Base-by-base conservation (phyloP, 2,888 invertebrate species). In the Pristionchus arcanus region DNA sequence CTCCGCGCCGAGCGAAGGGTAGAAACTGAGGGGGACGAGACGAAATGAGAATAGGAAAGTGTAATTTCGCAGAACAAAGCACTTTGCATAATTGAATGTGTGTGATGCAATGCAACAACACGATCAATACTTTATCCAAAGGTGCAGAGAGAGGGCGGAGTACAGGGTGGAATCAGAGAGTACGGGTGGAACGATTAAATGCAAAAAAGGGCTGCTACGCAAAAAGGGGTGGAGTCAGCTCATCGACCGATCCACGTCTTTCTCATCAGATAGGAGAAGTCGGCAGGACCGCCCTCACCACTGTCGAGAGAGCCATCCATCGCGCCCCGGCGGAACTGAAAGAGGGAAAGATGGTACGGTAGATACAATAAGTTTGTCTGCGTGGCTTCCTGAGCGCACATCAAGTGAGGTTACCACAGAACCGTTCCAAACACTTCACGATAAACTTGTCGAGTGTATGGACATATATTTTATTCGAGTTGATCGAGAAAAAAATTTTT, bases 221-320 rank as follows among this genome's bases (percentile, higher is more conserved):
- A 31, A 31, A 68, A 66, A 81, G 25, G 42, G 49, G 53, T 28
- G 49, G 81, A 81, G n/a, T 49, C 2, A 19, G 53, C 7, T 59
- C 21, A 85, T 55, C 84, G 34, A 34, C 84, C 84, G 59, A 85
- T 85, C 84, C 84, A 85, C 4, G 84, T 85, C 49, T 85, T 85
- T 25, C 84, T 55, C 84, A 85, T 85, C 21, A 85, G 84, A 16
- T 85, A 85, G 4, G 84, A 85, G 59, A 85, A 85, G 59, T 85
- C 84, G 37, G 31, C 37, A 25, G 37, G 63, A 19, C 71, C 49
- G 28, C 81, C 49, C 28, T 81, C 81, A 16, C 71, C 71, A n/a
- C 16, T 15, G 19, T 81, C 81, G 3, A 59, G 19, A 2, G 55
- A 59, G 31, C 84, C 84, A 25, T 85, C 84, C 84, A 85, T 85